A percentile compares a stretch with the other conserved stretches of the same genome.
Evolutionary conservation across 2,797 vertebrate species (phyloP).

Genomic region (Crypturellus tataupa): DNA sequence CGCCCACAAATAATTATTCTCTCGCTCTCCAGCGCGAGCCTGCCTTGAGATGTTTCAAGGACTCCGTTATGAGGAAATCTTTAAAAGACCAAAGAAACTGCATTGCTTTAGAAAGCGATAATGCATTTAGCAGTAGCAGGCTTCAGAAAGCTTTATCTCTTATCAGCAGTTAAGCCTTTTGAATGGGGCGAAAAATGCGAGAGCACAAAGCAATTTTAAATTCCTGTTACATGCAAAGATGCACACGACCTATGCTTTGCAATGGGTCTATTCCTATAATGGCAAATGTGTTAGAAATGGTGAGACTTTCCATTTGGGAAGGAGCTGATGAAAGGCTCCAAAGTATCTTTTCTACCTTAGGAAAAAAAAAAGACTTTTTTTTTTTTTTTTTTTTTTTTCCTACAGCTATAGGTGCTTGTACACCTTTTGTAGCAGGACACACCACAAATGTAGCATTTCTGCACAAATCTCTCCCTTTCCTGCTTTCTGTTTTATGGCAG

Average conservation of each 20-base stretch:
- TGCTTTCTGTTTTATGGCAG: background rate
- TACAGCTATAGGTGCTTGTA: constrained; percentile 52
- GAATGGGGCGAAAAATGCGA: constrained; percentile 22
- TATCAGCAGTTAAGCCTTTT: constrained; percentile 57
- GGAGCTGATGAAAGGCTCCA: constrained; percentile 45
- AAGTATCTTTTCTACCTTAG: background rate
- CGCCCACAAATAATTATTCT: constrained; percentile 60
- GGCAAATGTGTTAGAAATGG: background rate
- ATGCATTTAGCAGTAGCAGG: constrained; percentile 18
- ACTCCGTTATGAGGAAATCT: constrained; percentile 40
- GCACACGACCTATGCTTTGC: constrained; percentile 45
- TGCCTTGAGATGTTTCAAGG: constrained; percentile 65
- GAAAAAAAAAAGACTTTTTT: constrained; percentile 20
- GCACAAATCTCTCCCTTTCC: background rate
- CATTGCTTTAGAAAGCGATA: constrained; percentile 64
- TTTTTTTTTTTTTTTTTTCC: background rate
- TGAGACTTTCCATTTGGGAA: constrained; percentile 24
- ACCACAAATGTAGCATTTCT: constrained; percentile 8
- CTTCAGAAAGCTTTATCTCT: constrained; percentile 41
- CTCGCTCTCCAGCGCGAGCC: constrained; percentile 35
- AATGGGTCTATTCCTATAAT: constrained; percentile 33
- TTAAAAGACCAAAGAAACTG: constrained; percentile 59
- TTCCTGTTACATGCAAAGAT: constrained; percentile 66
- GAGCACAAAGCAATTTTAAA: constrained; percentile 62
- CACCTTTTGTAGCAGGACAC: background rate